These are phyloP conservation scores for Lampropteryx suffumata DNA, from an alignment of 2,888 invertebrate species.

Conservation along the genomic window DNA sequence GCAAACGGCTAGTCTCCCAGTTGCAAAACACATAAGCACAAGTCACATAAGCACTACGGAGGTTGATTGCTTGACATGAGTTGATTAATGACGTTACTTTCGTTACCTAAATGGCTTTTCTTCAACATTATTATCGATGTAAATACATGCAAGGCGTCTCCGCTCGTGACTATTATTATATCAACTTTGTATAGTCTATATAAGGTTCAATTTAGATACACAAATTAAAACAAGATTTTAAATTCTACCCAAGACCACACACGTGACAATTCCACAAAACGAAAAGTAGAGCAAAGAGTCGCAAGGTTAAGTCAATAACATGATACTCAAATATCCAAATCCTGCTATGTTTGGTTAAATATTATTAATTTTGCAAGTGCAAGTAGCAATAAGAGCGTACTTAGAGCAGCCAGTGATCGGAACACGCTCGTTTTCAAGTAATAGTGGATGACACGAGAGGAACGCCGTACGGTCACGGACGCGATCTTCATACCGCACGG, in stretches of 20 bases:
- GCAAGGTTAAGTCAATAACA: constrained; percentile 21
- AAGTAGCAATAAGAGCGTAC: constrained; percentile 19
- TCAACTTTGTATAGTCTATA: neutral
- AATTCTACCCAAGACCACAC: constrained; percentile 2
- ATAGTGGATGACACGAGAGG: constrained; percentile 51
- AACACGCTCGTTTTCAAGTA: constrained; percentile 45
- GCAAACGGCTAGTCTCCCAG: neutral
- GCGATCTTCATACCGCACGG: constrained; percentile 52
- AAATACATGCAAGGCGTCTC: neutral
- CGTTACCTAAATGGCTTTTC: constrained; percentile 23
- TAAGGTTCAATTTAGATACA: neutral
- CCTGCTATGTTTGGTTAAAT: constrained; percentile 12
- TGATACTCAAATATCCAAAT: constrained; percentile 1
- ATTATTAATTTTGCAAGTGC: constrained; percentile 21
- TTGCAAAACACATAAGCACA: constrained; percentile 7
- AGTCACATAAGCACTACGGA: neutral
- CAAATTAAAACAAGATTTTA: neutral
- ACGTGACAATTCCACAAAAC: constrained; percentile 3
- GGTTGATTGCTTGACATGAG: constrained; percentile 18
- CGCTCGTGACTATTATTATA: neutral
- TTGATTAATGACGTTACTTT: constrained; percentile 23
- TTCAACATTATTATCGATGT: constrained; percentile 7
- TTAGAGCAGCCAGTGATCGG: constrained; percentile 31
- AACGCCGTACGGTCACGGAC: constrained; percentile 62
- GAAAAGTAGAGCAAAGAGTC: constrained; percentile 5